Evolutionary conservation across 2,888 invertebrate species (phyloP), one percentile per base, ranked within the genome.

Genomic region (Amphipoea oculea): DNA sequence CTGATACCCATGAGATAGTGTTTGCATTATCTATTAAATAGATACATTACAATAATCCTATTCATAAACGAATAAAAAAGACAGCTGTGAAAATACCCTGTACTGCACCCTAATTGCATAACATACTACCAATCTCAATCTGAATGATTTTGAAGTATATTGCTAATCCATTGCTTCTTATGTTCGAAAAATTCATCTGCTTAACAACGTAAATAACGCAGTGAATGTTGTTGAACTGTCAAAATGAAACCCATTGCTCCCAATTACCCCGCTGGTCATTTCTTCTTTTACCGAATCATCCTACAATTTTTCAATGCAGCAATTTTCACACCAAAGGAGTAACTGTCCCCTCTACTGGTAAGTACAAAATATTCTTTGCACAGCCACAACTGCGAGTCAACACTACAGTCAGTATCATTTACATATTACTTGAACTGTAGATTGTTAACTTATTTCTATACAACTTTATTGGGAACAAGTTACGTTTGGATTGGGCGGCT

Each of bases 401-500:
- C 76, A 76, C 57, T 72, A 40, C 62, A 81, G 72, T 80, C 73
- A 76, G 69, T 76, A 84, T 81, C 73, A 85, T 87, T 88, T 85
- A 89, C 89, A 85, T 86, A 73, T 82, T 73, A 70, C 80, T 68
- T 67, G 65, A 82, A 79, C 71, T 69, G 68, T 67, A 82, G 78
- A 87, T 82, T 86, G 83, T 88, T 72, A 84, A 84, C 80, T 84
- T 79, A 85, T 71, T 85, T 70, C 76, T 57, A 68, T 86, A 86
- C 80, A 84, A 84, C 84, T 86, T 76, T 76, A 85, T 84, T 80
- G 70, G 45, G 63, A 66, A 85, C 73, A 7, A 68, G 65, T 68
- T 65, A 45, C 66, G 23, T 60, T 75, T 60, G 60, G 45, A 80
- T 77, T 74, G 73, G 74, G 71, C 66, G 73, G 73, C 40, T 66